Evolutionary conservation across 1,140 invertebrate species (phyloP).

Genomic region (Saxidomus purpurata): DNA sequence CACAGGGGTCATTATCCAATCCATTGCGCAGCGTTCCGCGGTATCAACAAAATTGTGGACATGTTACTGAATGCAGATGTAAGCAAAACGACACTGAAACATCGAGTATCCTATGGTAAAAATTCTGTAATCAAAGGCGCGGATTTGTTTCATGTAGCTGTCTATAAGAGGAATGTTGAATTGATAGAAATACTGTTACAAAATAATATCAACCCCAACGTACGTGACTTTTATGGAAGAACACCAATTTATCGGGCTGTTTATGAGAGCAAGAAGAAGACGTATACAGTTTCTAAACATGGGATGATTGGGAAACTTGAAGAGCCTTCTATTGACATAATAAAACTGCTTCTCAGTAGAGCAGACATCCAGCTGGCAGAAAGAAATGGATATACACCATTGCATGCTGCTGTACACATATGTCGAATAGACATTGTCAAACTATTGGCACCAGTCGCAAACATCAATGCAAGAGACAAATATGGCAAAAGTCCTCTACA

Average conservation of each 20-base stretch:
- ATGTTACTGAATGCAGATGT: conserved; percentile 10
- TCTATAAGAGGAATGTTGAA: not conserved
- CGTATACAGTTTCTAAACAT: no score
- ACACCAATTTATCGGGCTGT: not conserved
- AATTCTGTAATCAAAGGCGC: conserved; percentile 40
- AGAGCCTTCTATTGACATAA: not conserved
- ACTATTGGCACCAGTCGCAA: not conserved
- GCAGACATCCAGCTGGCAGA: not conserved
- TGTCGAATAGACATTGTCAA: not conserved
- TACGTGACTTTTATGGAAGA: conserved; percentile 17
- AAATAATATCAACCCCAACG: not conserved
- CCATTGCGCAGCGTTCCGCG: conserved; percentile 22
- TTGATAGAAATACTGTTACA: not conserved
- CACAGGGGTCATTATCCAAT: conserved; percentile 47
- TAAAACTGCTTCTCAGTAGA: not conserved
- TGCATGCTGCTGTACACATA: conserved; percentile 22
- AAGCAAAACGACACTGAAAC: not conserved
- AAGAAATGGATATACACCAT: conserved; percentile 16
- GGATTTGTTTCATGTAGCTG: conserved; percentile 45
- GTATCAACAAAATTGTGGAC: not conserved
- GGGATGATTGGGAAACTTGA: not conserved
- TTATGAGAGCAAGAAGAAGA: no score
- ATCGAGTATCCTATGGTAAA: conserved; percentile 26
- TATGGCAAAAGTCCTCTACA: conserved; percentile 22
- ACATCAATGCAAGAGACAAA: conserved; percentile 16